Percentiles rank a stretch among this genome's conserved stretches.
These are phyloP conservation scores for Dinomys branickii DNA, from an alignment of 2,113 vertebrate species.

Conservation along the genomic window DNA sequence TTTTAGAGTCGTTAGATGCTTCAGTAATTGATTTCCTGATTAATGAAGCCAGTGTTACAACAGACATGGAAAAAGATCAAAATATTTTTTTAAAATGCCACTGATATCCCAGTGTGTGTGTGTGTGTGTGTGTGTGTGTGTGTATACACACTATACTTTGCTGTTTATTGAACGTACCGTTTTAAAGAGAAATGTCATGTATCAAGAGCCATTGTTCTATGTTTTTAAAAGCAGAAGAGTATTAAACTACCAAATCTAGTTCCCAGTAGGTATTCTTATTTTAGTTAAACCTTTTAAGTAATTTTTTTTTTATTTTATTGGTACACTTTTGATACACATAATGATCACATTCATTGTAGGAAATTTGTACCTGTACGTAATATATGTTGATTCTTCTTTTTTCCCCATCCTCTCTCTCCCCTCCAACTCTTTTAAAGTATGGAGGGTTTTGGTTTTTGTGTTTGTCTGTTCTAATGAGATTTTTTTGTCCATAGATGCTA, in stretches of 20 bases:
- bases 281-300: neutral
- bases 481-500: neutral
- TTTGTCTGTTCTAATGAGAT: neutral
- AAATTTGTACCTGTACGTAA: neutral
- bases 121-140: too few relatives aligned
- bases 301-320: neutral
- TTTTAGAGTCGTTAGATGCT: neutral
- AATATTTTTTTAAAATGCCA: neutral
- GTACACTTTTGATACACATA: neutral
- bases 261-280: neutral
- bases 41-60: conserved; percentile 40
- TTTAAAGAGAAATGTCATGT: conserved; percentile 3
- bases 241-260: neutral
- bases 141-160: neutral
- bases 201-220: neutral
- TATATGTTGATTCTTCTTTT: neutral
- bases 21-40: conserved; percentile 37
- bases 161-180: neutral
- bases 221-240: conserved; percentile 18
- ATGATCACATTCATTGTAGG: neutral
- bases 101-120: neutral
- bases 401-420: neutral
- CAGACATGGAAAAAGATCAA: neutral
- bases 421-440: neutral
- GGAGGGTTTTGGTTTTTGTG: neutral